These are phyloP conservation scores for Microplitis mediator DNA, from an alignment of 1,140 invertebrate genomes.

Conservation along the genomic window DNA sequence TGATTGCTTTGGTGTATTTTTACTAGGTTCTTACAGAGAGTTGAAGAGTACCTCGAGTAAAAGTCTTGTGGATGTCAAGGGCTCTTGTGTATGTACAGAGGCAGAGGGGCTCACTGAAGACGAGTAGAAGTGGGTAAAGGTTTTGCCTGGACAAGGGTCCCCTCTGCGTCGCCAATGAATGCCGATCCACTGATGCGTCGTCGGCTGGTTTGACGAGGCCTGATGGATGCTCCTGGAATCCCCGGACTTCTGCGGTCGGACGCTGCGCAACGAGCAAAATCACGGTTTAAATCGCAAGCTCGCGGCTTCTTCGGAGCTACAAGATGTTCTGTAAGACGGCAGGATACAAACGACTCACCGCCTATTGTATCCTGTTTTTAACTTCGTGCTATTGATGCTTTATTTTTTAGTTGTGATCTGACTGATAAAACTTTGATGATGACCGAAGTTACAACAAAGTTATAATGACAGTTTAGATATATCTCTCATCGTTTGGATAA, in stretches of 20 bases:
- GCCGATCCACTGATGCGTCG: constrained; percentile 57
- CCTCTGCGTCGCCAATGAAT: constrained; percentile 44
- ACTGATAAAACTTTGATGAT: no score
- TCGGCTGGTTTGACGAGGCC: constrained; percentile 61
- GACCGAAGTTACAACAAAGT: no score
- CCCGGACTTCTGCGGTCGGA: constrained; percentile 44
- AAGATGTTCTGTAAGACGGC: constrained; percentile 20
- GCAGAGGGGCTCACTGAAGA: background rate
- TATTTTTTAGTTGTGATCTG: no score
- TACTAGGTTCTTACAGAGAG: constrained; percentile 21
- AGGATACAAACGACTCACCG: constrained; percentile 54
- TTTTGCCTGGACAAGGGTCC: constrained; percentile 39
- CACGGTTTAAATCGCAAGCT: constrained; percentile 51
- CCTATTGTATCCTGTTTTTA: constrained; percentile 46
- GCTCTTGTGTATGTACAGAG: background rate
- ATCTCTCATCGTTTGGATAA: no score
- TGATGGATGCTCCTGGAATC: constrained; percentile 61
- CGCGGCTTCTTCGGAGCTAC: constrained; percentile 13
- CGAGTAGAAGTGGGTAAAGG: constrained; percentile 36
- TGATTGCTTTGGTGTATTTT: constrained; percentile 47
- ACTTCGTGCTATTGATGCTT: background rate
- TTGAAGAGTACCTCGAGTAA: constrained; percentile 6
- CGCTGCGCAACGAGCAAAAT: constrained; percentile 56
- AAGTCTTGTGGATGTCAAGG: constrained; percentile 15
- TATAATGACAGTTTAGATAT: no score